A percentile compares a stretch with the other conserved stretches of the same genome.
These are phyloP conservation scores for Athalia circularis DNA, from an alignment of 2,888 invertebrate species.

Conservation along the genomic window DNA sequence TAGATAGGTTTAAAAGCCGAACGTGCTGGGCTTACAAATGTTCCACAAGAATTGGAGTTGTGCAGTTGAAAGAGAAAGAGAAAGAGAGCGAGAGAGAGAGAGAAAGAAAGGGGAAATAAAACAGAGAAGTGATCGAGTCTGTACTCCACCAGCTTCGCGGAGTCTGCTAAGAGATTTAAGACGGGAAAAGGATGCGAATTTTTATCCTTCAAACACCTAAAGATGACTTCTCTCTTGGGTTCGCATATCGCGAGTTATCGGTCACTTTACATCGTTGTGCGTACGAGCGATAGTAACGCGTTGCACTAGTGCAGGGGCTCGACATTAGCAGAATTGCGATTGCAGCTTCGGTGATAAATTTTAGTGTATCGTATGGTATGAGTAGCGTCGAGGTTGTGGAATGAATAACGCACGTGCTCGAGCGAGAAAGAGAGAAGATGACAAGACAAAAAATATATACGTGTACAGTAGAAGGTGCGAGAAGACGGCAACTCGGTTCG, in stretches of 20 bases:
- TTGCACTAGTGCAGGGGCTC: no score
- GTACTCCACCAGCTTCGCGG: constrained; percentile 15
- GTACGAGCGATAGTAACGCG: no score
- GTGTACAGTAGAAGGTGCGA: background rate
- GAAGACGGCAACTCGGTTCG: background rate
- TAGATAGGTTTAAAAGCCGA: constrained; percentile 73
- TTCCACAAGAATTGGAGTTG: constrained; percentile 48
- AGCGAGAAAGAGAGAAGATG: background rate
- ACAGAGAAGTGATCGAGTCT: constrained; percentile 39
- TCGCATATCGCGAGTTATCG: constrained; percentile 9
- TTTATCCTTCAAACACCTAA: background rate
- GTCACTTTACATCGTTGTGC: constrained; percentile 23
- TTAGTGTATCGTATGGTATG: no score
- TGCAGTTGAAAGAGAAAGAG: background rate
- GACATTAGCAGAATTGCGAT: no score
- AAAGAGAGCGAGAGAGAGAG: no score
- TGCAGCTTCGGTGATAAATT: no score
- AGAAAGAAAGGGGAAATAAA: no score
- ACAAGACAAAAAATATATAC: background rate
- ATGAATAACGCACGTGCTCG: background rate
- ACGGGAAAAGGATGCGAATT: constrained; percentile 5
- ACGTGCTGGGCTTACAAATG: constrained; percentile 73
- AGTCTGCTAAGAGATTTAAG: constrained; percentile 6
- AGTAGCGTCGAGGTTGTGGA: no score
- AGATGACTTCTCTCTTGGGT: constrained; percentile 1